These are phyloP conservation scores for Drosophila oshimai DNA, from an alignment of 1,140 invertebrate species.

Conservation along the genomic window DNA sequence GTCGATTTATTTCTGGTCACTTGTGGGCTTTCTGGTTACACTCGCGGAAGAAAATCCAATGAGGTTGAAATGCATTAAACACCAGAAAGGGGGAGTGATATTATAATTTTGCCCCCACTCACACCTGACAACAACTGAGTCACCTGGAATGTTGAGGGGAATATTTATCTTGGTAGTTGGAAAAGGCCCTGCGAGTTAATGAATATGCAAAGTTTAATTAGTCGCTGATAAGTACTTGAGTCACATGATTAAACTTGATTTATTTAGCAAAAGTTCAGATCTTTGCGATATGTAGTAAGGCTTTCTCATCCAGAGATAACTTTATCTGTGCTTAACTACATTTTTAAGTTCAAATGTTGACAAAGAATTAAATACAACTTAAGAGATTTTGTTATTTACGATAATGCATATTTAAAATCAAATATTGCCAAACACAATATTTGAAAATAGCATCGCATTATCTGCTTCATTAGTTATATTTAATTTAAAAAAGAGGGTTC, in stretches of 20 bases:
- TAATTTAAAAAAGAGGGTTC: too few species aligned
- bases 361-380: too few species aligned
- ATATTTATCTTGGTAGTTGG: neutral
- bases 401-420: neutral
- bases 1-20: constrained; percentile 15
- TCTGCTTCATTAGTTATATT: constrained; percentile 6
- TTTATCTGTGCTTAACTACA: neutral
- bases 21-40: constrained; percentile 1
- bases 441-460: neutral
- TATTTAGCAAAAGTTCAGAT: neutral
- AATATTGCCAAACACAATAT: constrained; percentile 6
- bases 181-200: constrained; percentile 4
- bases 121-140: constrained; percentile 8
- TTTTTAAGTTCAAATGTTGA: neutral
- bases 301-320: too few species aligned
- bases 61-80: neutral
- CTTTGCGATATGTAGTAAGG: neutral
- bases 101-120: neutral
- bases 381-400: too few species aligned
- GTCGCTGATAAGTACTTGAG: constrained; percentile 3
- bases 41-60: neutral
- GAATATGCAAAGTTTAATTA: neutral
- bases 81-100: constrained; percentile 1
- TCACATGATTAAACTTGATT: neutral
- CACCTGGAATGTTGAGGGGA: neutral